Evolutionary conservation across 1,140 invertebrate genomes (phyloP).

Genomic region (Harlomillsia oculata): DNA sequence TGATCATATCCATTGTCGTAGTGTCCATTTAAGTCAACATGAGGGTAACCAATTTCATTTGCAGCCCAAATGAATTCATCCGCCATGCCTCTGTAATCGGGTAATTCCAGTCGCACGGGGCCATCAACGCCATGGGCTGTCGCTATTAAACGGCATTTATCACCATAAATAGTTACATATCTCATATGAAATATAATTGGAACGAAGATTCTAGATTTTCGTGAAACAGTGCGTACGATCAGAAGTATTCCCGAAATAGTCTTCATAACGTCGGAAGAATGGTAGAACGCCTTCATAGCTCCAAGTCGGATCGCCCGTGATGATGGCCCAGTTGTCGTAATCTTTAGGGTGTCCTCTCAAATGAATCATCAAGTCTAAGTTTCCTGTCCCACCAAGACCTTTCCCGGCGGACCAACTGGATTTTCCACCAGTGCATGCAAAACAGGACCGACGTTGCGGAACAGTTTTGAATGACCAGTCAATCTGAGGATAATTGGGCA

Average conservation of each 20-base stretch:
- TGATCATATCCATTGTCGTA: conserved; percentile 25
- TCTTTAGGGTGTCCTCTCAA: background rate
- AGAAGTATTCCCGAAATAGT: conserved; percentile 36
- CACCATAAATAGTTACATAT: no score
- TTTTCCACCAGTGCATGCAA: conserved; percentile 1
- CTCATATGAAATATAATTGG: no score
- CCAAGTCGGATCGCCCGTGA: conserved; percentile 13
- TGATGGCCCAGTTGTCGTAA: background rate
- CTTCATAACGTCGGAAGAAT: conserved; percentile 71
- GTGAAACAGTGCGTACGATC: no score
- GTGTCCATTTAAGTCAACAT: conserved; percentile 69
- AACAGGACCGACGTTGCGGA: conserved; percentile 5
- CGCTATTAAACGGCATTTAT: no score
- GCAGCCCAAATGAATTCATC: conserved; percentile 62
- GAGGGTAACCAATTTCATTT: conserved; percentile 72
- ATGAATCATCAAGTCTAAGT: background rate
- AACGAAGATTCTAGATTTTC: no score
- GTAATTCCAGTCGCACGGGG: conserved; percentile 8
- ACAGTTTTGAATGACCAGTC: conserved; percentile 14
- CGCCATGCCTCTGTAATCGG: conserved; percentile 4
- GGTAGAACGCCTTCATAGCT: conserved; percentile 49
- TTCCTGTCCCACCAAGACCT: background rate
- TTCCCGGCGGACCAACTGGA: background rate
- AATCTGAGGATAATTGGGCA: background rate
- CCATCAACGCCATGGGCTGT: conserved; percentile 16